Evolutionary conservation across 2,113 vertebrate genomes (phyloP).

Genomic region (Prunella fulvescens): DNA sequence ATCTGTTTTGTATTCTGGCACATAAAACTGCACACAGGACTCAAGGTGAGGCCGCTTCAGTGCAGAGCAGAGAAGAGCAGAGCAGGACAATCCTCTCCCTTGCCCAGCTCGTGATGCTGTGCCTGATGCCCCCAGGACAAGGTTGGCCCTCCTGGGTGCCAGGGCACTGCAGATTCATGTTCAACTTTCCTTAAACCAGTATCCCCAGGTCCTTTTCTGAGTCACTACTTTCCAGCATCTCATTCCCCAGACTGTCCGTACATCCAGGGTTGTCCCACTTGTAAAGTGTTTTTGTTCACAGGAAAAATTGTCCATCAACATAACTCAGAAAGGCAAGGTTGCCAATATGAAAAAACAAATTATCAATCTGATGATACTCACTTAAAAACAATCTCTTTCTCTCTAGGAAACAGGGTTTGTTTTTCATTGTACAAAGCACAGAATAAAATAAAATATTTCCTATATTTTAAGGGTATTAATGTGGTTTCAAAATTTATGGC

Average conservation of each 20-base stretch:
- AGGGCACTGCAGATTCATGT: background rate
- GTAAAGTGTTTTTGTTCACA: background rate
- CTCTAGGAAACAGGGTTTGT: background rate
- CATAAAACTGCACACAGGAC: rapidly evolving
- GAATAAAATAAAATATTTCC: background rate
- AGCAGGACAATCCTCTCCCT: background rate
- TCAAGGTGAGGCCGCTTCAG: rapidly evolving
- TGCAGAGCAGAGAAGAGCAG: background rate
- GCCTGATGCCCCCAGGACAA: background rate
- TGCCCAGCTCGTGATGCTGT: rapidly evolving
- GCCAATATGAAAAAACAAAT: background rate
- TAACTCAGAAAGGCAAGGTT: background rate
- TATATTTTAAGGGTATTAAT: background rate
- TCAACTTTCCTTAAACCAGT: background rate
- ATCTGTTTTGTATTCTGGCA: background rate
- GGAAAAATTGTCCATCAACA: background rate
- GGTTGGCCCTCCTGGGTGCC: background rate
- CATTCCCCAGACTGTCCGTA: background rate
- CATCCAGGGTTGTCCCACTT: background rate
- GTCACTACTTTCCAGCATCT: rapidly evolving
- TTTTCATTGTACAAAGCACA: background rate
- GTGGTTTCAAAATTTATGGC: background rate
- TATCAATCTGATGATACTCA: background rate
- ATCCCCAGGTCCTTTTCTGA: background rate
- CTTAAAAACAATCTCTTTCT: background rate